Percentiles rank a stretch among this genome's conserved stretches.
Evolutionary conservation across 2,797 vertebrate genomes (phyloP).

Genomic region (Lemur catta): DNA sequence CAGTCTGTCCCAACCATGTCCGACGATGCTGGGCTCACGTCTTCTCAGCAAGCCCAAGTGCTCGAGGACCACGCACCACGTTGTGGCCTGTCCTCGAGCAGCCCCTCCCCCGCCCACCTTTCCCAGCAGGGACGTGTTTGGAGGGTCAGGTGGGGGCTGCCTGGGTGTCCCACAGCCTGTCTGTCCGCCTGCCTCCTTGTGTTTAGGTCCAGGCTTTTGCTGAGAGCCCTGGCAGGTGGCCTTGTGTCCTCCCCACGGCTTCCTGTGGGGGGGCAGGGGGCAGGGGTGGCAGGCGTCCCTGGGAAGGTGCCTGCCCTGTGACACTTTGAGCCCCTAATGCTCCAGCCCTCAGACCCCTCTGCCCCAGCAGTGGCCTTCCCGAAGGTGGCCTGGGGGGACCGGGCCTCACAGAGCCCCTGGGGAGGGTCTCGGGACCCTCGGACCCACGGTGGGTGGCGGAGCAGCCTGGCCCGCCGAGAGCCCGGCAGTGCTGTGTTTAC

Average conservation of each 20-base stretch:
- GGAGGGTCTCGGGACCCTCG: background rate
- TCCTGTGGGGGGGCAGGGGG: rapidly evolving
- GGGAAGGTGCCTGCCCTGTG: background rate
- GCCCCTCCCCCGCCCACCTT: rapidly evolving
- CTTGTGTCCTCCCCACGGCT: rapidly evolving
- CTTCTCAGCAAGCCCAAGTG: background rate
- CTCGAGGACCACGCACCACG: rapidly evolving
- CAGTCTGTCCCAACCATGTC: rapidly evolving
- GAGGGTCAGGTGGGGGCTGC: too few species aligned
- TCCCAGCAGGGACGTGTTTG: background rate
- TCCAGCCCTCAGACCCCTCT: rapidly evolving
- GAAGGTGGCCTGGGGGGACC: rapidly evolving
- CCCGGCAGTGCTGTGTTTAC: rapidly evolving
- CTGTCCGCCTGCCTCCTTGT: background rate
- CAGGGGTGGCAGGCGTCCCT: rapidly evolving
- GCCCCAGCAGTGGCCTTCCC: rapidly evolving
- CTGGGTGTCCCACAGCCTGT: background rate
- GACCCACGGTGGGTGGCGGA: rapidly evolving
- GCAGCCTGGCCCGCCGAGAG: rapidly evolving
- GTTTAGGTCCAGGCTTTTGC: background rate
- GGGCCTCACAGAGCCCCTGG: background rate
- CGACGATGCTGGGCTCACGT: background rate
- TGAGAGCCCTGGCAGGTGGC: rapidly evolving
- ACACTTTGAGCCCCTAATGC: rapidly evolving
- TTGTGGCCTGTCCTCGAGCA: too few species aligned